These are phyloP conservation scores for Rhodophaea formosa DNA, from an alignment of 2,888 invertebrate genomes.

Conservation along the genomic window DNA sequence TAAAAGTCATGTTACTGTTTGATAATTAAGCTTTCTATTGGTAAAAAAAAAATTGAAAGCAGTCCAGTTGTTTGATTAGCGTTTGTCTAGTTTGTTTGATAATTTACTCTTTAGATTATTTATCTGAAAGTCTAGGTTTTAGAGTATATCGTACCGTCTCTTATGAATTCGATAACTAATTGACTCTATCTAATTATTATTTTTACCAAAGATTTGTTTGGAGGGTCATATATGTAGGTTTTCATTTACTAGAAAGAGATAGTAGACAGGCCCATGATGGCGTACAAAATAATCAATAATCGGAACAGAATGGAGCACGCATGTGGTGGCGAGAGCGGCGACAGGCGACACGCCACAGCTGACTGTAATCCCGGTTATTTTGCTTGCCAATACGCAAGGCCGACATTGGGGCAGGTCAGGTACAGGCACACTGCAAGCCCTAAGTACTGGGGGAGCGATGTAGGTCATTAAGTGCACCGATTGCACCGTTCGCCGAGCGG, in stretches of 20 bases:
- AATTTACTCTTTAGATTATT: too few relatives aligned
- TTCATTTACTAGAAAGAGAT: background rate
- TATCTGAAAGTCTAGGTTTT: too few relatives aligned
- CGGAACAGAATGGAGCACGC: slow-evolving; percentile 1
- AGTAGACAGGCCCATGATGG: background rate
- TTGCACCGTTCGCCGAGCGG: slow-evolving; percentile 48
- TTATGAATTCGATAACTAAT: background rate
- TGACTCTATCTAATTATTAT: background rate
- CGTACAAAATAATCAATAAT: slow-evolving; percentile 33
- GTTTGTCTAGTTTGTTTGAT: too few relatives aligned
- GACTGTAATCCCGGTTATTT: slow-evolving; percentile 67
- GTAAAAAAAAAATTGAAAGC: too few relatives aligned
- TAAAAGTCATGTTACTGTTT: too few relatives aligned
- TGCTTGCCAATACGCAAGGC: slow-evolving; percentile 56
- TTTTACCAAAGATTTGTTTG: background rate
- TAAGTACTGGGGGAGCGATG: slow-evolving; percentile 72
- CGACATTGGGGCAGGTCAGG: slow-evolving; percentile 72
- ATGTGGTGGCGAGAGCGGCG: slow-evolving; percentile 50
- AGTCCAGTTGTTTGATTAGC: too few relatives aligned
- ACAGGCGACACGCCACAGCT: slow-evolving; percentile 47
- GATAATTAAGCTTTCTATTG: too few relatives aligned
- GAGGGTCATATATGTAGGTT: background rate
- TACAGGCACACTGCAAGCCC: slow-evolving; percentile 70
- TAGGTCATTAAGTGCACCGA: slow-evolving; percentile 68
- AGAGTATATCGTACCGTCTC: too few relatives aligned